Evolutionary conservation across 2,888 invertebrate species (phyloP).

Genomic region (Therioaphis trifolii): DNA sequence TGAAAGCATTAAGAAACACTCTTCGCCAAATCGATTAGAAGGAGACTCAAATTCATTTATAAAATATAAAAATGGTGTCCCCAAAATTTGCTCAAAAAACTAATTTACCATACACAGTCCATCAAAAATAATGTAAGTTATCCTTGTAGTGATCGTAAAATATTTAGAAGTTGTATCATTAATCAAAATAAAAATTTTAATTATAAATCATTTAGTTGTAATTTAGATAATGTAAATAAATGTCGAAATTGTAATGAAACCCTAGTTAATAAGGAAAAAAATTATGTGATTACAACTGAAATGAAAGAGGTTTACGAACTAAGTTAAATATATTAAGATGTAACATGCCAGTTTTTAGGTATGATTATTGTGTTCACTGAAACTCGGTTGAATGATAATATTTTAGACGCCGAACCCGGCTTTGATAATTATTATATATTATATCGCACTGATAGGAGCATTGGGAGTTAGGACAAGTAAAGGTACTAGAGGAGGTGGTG

Average conservation of each 20-base stretch:
- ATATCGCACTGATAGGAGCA: constrained; percentile 18
- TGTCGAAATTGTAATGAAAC: constrained; percentile 17
- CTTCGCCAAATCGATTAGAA: background rate
- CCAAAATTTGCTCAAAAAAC: background rate
- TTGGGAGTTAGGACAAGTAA: constrained; percentile 9
- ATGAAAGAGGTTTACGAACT: background rate
- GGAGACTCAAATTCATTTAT: background rate
- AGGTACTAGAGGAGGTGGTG: constrained; percentile 7
- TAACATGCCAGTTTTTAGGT: background rate
- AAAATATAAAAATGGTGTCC: background rate
- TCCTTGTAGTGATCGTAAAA: background rate
- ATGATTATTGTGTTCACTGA: constrained; percentile 33
- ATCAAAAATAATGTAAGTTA: background rate
- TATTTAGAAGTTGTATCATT: background rate
- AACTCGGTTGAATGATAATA: constrained; percentile 26
- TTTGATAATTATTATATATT: background rate
- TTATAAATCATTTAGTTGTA: background rate
- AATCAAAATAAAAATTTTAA: background rate
- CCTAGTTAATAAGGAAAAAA: background rate
- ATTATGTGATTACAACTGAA: background rate
- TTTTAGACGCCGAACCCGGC: background rate
- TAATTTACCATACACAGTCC: background rate
- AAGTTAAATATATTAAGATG: constrained; percentile 17
- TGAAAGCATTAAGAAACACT: background rate
- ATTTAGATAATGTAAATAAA: background rate